phyloP scores from a whole-genome alignment of 2,113 vertebrate species.

The Pedionomus torquatus region DNA sequence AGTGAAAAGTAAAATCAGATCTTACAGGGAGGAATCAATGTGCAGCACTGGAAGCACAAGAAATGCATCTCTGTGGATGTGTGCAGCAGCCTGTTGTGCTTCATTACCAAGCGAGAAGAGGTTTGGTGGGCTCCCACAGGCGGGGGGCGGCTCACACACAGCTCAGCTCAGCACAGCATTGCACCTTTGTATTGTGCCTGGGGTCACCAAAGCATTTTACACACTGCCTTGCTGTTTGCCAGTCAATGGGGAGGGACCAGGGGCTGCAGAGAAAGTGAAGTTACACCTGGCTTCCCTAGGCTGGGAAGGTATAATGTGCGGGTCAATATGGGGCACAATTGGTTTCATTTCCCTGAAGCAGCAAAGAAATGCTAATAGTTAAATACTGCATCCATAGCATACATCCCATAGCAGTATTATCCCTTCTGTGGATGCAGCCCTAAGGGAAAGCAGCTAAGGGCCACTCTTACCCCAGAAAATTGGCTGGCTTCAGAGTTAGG shows the following conservation, averaged over 20 bases:
- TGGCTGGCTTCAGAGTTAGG: not conserved
- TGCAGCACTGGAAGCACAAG: not conserved
- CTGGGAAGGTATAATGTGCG: not conserved
- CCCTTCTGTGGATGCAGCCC: not conserved
- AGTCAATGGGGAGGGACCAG: fast-evolving
- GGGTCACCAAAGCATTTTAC: not conserved
- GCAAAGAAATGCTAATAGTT: not conserved
- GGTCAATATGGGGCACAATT: not conserved
- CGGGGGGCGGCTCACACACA: fast-evolving
- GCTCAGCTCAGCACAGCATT: not conserved
- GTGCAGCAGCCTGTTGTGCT: not conserved
- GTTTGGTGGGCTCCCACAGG: not conserved
- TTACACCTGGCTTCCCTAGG: not conserved
- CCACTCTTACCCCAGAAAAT: not conserved
- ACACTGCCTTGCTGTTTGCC: not conserved
- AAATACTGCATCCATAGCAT: not conserved
- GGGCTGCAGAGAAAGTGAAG: not conserved
- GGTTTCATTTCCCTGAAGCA: not conserved
- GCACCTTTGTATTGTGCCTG: not conserved
- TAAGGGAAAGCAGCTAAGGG: not conserved
- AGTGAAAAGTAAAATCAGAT: not conserved
- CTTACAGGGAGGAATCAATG: not conserved
- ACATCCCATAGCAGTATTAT: fast-evolving
- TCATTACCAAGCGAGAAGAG: not conserved
- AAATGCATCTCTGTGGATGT: not conserved